Evolutionary conservation across 53 echinoderm and acorn worm species (phyloP), one percentile per base, ranked within the genome.

Genomic region (Astropecten irregularis): DNA sequence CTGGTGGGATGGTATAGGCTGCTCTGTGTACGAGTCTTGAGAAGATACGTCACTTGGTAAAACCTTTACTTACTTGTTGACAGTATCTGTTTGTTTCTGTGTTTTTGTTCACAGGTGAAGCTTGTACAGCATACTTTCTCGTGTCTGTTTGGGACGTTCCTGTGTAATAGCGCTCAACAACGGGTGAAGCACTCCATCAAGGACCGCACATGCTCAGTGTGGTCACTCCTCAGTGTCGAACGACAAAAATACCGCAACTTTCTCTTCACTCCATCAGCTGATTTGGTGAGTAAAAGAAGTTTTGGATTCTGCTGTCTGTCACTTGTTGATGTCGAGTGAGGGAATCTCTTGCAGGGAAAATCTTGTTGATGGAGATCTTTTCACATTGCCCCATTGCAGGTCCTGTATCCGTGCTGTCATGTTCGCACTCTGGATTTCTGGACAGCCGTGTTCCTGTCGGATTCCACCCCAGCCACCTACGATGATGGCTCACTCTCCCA

Each of bases 131-230:
- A 95, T 52, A 92, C 90, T 32, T 95, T 88, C 81, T 95, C 95
- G 2, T 95, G 95, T 70, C 86, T 95, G 59, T 95, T 92, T 83
- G 95, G 95, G 37, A 95, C 95, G 51, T 95, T 95, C 83, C 88
- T 95, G 40, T 95, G 92, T 47, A 95, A 95, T 72, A 92, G 72
- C 19, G 88, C 87, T 34, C 85, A 85, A 36, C 90, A 89, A 49
- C 68, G 95, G 42, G 82, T 74, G 31, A 90, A 95, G 42, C 70
- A 88, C 77, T 68, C 85, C 40, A 52, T 95, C 70, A 92, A 95
- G 72, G 95, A 95, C 52, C 88, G 92, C 34, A 95, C 95, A 15
- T 95, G 95, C 58, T 95, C 95, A 3, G 95, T 95, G 65, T 95
- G 95, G 95, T 87, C 95, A 7, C 73, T 92, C 23, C 85, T 95